These are phyloP conservation scores for Phaonia tiefii DNA, from an alignment of 2,888 invertebrate genomes.

Conservation along the genomic window DNA sequence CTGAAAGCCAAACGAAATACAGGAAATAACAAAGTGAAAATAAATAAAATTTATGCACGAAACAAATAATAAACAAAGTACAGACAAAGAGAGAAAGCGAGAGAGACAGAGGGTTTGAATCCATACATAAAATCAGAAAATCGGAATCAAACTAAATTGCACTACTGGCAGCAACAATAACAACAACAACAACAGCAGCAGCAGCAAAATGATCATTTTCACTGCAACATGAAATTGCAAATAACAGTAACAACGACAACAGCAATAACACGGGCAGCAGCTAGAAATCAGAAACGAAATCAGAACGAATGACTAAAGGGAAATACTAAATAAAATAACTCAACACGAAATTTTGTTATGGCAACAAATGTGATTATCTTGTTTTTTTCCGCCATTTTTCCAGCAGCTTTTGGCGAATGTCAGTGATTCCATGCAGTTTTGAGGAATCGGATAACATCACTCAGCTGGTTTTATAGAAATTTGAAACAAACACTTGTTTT, in stretches of 20 bases:
- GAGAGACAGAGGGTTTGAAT: constrained; percentile 20
- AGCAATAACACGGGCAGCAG: background rate
- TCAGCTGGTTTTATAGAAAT: too few relatives aligned
- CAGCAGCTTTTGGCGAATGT: too few relatives aligned
- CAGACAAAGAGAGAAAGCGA: too few relatives aligned
- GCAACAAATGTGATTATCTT: constrained; percentile 36
- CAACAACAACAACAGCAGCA: constrained; percentile 32
- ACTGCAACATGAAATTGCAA: constrained; percentile 24
- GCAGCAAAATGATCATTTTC: background rate
- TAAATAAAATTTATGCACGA: constrained; percentile 62
- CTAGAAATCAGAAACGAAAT: too few relatives aligned
- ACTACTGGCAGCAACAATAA: constrained; percentile 41
- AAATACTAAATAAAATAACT: constrained; percentile 28
- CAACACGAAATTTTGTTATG: constrained; percentile 20
- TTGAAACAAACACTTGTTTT: too few relatives aligned
- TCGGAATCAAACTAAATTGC: constrained; percentile 39
- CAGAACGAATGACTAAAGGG: constrained; percentile 3
- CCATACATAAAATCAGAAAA: constrained; percentile 43
- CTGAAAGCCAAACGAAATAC: constrained; percentile 60
- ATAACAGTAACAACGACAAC: background rate
- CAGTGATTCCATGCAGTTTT: too few relatives aligned
- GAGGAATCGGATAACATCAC: too few relatives aligned
- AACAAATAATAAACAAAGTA: constrained; percentile 61
- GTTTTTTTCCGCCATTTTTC: constrained; percentile 32
- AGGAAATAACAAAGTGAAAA: constrained; percentile 35